Percentiles rank a stretch among this genome's conserved stretches.
Conservation (phyloP, 2,888 invertebrate species). For the Diachrysia chrysitis region DNA sequence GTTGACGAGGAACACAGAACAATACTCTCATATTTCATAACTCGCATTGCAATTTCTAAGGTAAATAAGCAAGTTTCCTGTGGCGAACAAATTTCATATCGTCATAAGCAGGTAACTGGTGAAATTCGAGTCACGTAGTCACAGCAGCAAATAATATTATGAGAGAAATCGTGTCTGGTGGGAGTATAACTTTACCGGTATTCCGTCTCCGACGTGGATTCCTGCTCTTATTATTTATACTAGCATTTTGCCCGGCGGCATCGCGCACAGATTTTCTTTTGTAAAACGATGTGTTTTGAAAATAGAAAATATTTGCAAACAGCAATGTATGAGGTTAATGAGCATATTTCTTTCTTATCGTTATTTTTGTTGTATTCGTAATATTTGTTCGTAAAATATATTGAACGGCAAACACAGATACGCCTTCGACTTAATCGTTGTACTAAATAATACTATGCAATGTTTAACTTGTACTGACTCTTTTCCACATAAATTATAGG, state of each 20-base stretch:
- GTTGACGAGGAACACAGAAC: conserved; percentile 31
- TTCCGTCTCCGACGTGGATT: conserved; percentile 61
- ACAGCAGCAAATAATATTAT: conserved; percentile 83
- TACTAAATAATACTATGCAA: no score
- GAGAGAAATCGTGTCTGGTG: conserved; percentile 79
- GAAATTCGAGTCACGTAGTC: conserved; percentile 78
- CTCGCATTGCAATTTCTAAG: conserved; percentile 72
- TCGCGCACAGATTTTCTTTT: conserved; percentile 30
- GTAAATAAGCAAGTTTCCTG: conserved; percentile 78
- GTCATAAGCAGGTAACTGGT: conserved; percentile 74
- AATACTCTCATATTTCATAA: conserved; percentile 62
- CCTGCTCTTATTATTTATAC: conserved; percentile 53
- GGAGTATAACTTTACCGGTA: conserved; percentile 75
- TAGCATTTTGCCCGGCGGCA: conserved; percentile 35
- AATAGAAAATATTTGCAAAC: neutral
- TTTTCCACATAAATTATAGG: no score
- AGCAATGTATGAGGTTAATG: neutral
- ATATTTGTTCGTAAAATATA: neutral
- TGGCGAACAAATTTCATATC: conserved; percentile 79
- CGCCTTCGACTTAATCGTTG: neutral
- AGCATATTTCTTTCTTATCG: neutral
- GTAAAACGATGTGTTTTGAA: conserved; percentile 23
- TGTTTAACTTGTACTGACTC: no score
- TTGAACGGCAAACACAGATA: neutral
- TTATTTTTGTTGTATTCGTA: neutral